Conservation (phyloP, 2,888 invertebrate species). For the Harpalus rubripes region DNA sequence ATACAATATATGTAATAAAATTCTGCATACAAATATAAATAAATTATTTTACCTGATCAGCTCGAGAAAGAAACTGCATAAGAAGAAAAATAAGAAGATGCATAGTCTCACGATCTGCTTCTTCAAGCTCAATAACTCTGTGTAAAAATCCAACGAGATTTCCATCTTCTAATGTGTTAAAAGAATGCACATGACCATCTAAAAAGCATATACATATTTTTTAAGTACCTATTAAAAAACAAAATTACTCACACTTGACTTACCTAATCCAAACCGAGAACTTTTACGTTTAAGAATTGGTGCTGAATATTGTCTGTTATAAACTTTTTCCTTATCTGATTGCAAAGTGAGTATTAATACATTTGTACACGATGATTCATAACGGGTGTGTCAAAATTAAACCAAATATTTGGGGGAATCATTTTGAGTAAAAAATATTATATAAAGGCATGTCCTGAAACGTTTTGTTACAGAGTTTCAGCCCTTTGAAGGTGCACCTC, state of each 20-base stretch:
- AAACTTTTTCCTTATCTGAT: conserved; percentile 90
- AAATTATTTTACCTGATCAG: conserved; percentile 80
- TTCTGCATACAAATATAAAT: too few species aligned
- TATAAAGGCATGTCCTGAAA: too few species aligned
- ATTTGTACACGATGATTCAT: too few species aligned
- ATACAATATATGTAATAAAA: too few species aligned
- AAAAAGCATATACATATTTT: conserved; percentile 67
- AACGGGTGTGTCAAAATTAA: too few species aligned
- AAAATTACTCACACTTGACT: conserved; percentile 83
- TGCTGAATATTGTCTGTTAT: conserved; percentile 95
- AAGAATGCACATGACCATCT: conserved; percentile 92
- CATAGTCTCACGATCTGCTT: conserved; percentile 96
- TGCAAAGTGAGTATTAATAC: conserved; percentile 70
- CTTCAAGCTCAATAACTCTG: conserved; percentile 94
- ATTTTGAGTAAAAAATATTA: too few species aligned
- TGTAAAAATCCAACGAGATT: conserved; percentile 89
- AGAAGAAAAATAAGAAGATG: conserved; percentile 96
- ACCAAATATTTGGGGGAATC: too few species aligned
- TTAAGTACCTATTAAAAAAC: not conserved
- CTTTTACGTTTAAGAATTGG: conserved; percentile 96
- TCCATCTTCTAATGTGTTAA: conserved; percentile 89
- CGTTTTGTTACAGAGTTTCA: too few species aligned
- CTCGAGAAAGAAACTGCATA: conserved; percentile 95
- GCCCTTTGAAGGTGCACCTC: too few species aligned
- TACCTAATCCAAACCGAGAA: conserved; percentile 93